phyloP scores from a whole-genome alignment of 2,888 invertebrate species.

The Microctonus brassicae region DNA sequence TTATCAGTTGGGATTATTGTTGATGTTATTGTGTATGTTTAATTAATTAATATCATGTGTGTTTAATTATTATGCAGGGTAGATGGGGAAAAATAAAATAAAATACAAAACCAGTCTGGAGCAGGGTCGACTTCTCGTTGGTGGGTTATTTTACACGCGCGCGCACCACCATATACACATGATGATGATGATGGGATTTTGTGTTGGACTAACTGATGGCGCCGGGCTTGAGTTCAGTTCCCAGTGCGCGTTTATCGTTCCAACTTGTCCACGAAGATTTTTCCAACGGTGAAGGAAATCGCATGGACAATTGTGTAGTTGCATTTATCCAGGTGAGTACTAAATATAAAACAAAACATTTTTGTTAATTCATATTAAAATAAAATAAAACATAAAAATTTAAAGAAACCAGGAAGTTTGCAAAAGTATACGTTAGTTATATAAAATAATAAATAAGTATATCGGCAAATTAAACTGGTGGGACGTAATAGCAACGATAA shows the following conservation, averaged over 20 bases:
- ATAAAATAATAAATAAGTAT: neutral
- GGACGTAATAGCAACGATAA: neutral
- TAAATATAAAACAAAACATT: too few species aligned
- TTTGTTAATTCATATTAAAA: neutral
- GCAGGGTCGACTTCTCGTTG: constrained; percentile 20
- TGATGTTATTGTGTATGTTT: too few species aligned
- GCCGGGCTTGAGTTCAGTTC: constrained; percentile 54
- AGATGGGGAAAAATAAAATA: too few species aligned
- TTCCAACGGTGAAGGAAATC: constrained; percentile 1
- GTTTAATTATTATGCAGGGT: too few species aligned
- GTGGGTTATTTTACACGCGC: constrained; percentile 43
- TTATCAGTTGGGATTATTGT: too few species aligned
- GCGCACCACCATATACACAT: constrained; percentile 53
- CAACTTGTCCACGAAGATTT: constrained; percentile 28
- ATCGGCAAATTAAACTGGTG: neutral
- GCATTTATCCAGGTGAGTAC: constrained; percentile 38
- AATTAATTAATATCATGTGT: too few species aligned
- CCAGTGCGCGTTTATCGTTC: constrained; percentile 52
- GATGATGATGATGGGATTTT: too few species aligned
- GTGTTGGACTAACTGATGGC: constrained; percentile 51
- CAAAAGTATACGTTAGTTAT: neutral
- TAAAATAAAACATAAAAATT: neutral
- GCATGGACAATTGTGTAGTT: constrained; percentile 31
- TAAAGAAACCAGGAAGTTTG: neutral
- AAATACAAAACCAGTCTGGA: too few species aligned